Evolutionary conservation across 2,797 vertebrate genomes (phyloP), one percentile per base, ranked within the genome.

Genomic region (Diplodus sargus): DNA sequence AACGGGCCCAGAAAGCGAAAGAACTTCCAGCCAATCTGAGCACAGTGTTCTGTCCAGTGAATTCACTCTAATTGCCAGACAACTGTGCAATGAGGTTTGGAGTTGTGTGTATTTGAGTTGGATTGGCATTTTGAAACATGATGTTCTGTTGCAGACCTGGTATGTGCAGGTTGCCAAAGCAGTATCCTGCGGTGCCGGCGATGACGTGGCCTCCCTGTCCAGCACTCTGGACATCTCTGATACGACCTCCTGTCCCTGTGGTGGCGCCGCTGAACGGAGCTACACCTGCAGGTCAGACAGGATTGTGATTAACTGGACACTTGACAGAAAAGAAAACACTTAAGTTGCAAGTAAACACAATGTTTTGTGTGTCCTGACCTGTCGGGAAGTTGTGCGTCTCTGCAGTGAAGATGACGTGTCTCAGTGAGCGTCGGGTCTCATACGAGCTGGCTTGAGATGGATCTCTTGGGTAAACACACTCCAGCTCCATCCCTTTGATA

Each of bases 371-470:
- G 48, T 73, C 1, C 85, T 79, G 62, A 97, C 97, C 97, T 1
- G 97, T 99, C 4, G 97, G 97, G 82, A 98, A 99, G 93, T 99
- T 99, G 95, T 99, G 97, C 0, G 97, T 99, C 92, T 99, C 97
- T 1, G 97, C 97, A 0, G 97, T 99, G 93, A 99, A 98, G 92
- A 97, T 96, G 73, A 97, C 93, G 0, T 99, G 97, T 76, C 97
- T 94, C 0, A 93, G 93, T 0, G 95, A 94, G 16, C 4, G 76
- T 0, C 90, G 82, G 3, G 93, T 94, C 88, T 84, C 90, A 13
- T 97, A 97, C 5, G 68, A 65, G 65, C 97, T 97, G 53, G 96
- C 91, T 20, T 82, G 68, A 0, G 94, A 87, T 0, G 97, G 94
- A 79, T 98, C 94, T 58, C 89, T 92, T 0, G 97, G 96, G 74